Conservation (phyloP, 2,888 invertebrate genomes). For the Lepidonotus clava region DNA sequence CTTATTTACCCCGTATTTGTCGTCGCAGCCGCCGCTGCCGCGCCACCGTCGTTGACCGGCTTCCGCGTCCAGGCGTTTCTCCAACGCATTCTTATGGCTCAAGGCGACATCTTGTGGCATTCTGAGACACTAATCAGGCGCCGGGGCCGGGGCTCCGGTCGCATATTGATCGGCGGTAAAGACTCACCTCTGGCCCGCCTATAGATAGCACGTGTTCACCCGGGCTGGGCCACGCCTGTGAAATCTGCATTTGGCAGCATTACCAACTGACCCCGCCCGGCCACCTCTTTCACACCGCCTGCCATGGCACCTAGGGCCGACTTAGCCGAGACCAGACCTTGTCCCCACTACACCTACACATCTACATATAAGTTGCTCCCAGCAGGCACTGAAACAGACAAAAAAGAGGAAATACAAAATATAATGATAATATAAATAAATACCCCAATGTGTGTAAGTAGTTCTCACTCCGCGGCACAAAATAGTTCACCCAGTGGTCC, state of each 20-base stretch:
- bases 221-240: not conserved
- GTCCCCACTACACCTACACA: not conserved
- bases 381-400: no score
- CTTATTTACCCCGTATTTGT: no score
- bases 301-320: not conserved
- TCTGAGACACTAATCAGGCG: conserved; percentile 21
- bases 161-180: conserved; percentile 15
- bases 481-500: no score
- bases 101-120: conserved; percentile 35
- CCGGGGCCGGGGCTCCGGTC: not conserved
- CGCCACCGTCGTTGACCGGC: not conserved
- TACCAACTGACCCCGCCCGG: not conserved
- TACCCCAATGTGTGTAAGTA: no score
- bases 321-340: not conserved
- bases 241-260: not conserved
- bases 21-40: not conserved
- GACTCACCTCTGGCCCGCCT: not conserved
- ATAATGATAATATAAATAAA: no score
- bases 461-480: no score
- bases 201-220: not conserved
- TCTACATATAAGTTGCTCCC: no score
- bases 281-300: not conserved
- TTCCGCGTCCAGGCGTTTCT: not conserved
- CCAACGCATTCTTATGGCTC: not conserved
- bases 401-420: no score